Base-by-base conservation (phyloP, 2,113 vertebrate genomes). In the Bungarus multicinctus region DNA sequence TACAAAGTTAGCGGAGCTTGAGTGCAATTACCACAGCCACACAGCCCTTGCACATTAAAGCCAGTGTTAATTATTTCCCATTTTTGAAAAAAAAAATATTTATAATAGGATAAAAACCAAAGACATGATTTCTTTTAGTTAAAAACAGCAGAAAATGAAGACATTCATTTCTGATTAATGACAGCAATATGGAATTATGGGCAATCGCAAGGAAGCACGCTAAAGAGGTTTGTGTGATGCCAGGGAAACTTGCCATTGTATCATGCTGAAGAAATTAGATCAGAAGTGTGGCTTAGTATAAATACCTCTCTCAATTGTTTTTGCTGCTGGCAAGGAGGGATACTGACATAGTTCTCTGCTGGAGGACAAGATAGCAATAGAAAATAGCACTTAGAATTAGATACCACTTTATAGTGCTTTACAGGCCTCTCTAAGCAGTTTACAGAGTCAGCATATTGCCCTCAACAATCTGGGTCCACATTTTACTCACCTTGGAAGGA, bases 1-100 rank as follows among this genome's bases (percentile, higher is more conserved):
- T 98, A 98, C 98, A 98, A 98, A 98, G 97, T 98, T 98, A 98
- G 98, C 97, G 97, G 98, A 98, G 97, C 98, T 98, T 98, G 97
- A 98, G 98, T 96, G 97, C 98, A 98, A 98, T 98, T 98, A 98
- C 97, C 98, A 97, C 96, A 96, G 97, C 97, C 97, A 96, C 97
- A 89, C 96, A 97, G 97, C 97, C 97, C 97, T 98, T 97, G 97
- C 88, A 87, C 97, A 97, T 98, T 98, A 98, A 98, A 97, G 97
- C 93, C 88, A 58, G 97, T 97, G 98, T 98, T 98, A 98, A 98
- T 98, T 98, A 97, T 98, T 97, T 98, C 97, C 95, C 97, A 97
- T 97, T 98, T 98, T 98, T 97, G 96, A 97, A 4, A 4, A 2
- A 27, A 30, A 98, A 98, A 95, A 98, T 97, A 96, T 95, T 98